Base-by-base conservation (phyloP, 2,888 invertebrate genomes). In the Phyto melanocephala region DNA sequence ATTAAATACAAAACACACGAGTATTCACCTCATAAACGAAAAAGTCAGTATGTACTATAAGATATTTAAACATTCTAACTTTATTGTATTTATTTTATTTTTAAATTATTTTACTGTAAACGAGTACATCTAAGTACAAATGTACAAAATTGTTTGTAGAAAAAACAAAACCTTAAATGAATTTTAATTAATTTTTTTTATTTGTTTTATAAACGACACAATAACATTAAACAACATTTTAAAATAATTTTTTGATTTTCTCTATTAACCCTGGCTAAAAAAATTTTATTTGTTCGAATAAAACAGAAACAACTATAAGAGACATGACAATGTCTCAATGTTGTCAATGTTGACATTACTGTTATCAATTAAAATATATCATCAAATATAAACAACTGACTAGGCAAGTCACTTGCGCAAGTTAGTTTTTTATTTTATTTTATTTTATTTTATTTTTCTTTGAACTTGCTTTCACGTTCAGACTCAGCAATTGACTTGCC, bases 201-300 rank as follows among this genome's bases (percentile, higher is more conserved):
- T 52, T 47, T 35, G 45, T 35, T 70, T n/a, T n/a, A n/a, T n/a
- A n/a, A n/a, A n/a, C n/a, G n/a, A n/a, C n/a, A n/a, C n/a, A n/a
- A n/a, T n/a, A n/a, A n/a, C n/a, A n/a, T n/a, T n/a, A n/a, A n/a
- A n/a, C n/a, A n/a, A n/a, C n/a, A n/a, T n/a, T n/a, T n/a, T n/a
- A 20, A 15, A 47, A 52, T 54, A 37, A 24, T 56, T 67, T 72
- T 35, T 67, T 67, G 79, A 72, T 60, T 79, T 71, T 56, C 54
- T 58, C 65, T 58, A 67, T 56, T 79, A 67, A 79, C 72, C 72
- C 72, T 79, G 79, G 67, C 11, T 42, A 58, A 65, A 50, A 56
- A 54, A n/a, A 11, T 24, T 67, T 17, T 45, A 45, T 10, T 28
- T 45, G 7, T 33, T 28, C 15, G n/a, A 33, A 28, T 47, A 6